These are phyloP conservation scores for Scaptomyza reducta DNA, from an alignment of 2,888 invertebrate species.

Conservation along the genomic window DNA sequence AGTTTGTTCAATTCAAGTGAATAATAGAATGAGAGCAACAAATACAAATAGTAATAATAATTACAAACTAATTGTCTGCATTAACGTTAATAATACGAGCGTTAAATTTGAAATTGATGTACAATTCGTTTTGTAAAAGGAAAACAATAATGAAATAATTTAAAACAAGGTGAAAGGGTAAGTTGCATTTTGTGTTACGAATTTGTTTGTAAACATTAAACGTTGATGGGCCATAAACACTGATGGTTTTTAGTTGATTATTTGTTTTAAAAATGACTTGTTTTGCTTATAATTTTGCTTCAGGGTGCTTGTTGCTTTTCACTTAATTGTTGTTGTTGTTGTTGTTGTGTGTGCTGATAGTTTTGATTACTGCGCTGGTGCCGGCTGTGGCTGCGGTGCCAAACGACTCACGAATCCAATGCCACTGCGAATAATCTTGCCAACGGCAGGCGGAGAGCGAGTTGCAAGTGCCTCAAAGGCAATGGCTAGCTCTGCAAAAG, in stretches of 20 bases:
- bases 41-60: constrained; percentile 12
- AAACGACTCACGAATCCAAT: constrained; percentile 91
- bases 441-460: constrained; percentile 88
- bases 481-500: constrained; percentile 94
- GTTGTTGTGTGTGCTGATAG: constrained; percentile 8
- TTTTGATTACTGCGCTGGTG: constrained; percentile 62
- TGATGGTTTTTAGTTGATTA: constrained; percentile 12
- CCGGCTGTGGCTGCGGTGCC: constrained; percentile 87
- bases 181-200: neutral
- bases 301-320: constrained; percentile 41
- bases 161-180: neutral
- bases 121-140: constrained; percentile 7
- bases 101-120: constrained; percentile 22
- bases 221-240: constrained; percentile 35
- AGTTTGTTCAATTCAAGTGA: constrained; percentile 24
- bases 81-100: constrained; percentile 66
- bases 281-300: constrained; percentile 35
- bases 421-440: constrained; percentile 86
- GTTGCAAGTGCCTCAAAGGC: constrained; percentile 89
- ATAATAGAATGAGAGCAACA: constrained; percentile 16
- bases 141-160: constrained; percentile 20
- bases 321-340: constrained; percentile 42
- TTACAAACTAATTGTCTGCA: constrained; percentile 35
- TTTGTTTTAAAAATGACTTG: constrained; percentile 31
- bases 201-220: constrained; percentile 30